phyloP scores from a whole-genome alignment of 2,113 vertebrate genomes.

The Perccottus glenii region DNA sequence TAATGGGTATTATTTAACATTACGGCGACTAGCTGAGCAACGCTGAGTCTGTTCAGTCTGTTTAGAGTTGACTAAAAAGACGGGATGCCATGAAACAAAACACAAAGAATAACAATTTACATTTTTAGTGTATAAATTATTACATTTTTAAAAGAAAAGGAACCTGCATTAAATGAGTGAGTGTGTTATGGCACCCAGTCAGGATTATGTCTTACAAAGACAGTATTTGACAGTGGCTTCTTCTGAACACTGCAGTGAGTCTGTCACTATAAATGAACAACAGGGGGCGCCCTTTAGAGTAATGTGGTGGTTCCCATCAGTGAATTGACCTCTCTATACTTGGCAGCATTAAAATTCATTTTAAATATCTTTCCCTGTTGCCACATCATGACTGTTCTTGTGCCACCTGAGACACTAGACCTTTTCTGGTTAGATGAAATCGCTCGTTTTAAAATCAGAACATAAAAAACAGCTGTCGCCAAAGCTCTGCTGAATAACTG shows the following conservation, averaged over 20 bases:
- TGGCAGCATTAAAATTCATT: slow-evolving; percentile 34
- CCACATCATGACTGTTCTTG: slow-evolving; percentile 27
- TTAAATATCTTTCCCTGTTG: slow-evolving; percentile 17
- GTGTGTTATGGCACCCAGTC: too few species aligned
- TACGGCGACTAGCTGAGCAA: background rate
- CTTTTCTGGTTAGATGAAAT: slow-evolving; percentile 16
- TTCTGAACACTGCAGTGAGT: background rate
- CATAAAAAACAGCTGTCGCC: slow-evolving; percentile 47
- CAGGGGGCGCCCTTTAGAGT: slow-evolving; percentile 3
- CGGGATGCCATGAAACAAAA: background rate
- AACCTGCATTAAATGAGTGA: background rate
- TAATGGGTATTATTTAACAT: slow-evolving; percentile 10
- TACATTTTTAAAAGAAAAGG: too few species aligned
- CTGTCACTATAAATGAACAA: slow-evolving; percentile 18
- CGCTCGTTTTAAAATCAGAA: slow-evolving; percentile 38
- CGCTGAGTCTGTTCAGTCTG: background rate
- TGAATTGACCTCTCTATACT: slow-evolving; percentile 28
- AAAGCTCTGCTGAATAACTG: slow-evolving; percentile 53
- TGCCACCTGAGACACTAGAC: slow-evolving; percentile 46
- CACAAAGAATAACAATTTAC: background rate
- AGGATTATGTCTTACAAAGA: too few species aligned
- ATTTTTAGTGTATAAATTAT: background rate
- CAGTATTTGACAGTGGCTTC: background rate
- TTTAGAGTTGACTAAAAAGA: background rate
- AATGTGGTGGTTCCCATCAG: slow-evolving; percentile 10